Percentiles rank a stretch among this genome's conserved stretches.
These are phyloP conservation scores for Mus spretus DNA, from an alignment of 2,797 vertebrate genomes.

Conservation along the genomic window DNA sequence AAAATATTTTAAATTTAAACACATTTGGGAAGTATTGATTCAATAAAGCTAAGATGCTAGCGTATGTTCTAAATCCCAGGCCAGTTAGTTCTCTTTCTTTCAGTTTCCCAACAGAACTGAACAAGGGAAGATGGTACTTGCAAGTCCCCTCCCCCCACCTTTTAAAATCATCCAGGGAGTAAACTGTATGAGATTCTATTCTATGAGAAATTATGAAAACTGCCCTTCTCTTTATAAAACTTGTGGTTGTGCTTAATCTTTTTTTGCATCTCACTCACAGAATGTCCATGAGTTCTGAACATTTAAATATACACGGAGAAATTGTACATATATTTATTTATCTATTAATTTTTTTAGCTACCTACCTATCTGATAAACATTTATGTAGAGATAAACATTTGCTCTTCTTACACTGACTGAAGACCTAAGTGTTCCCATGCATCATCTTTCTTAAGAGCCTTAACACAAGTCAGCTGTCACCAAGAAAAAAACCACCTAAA, in stretches of 20 bases:
- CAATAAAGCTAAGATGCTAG: conserved; percentile 3
- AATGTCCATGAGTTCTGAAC: background rate
- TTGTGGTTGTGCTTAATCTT: background rate
- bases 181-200: background rate
- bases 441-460: background rate
- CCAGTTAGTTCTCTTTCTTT: background rate
- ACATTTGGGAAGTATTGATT: conserved; percentile 50
- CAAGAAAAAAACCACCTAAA: background rate
- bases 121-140: background rate
- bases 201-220: conserved; percentile 16
- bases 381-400: background rate
- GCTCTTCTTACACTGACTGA: background rate
- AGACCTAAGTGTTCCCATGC: background rate
- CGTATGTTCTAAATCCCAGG: background rate
- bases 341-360: background rate
- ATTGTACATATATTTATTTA: background rate
- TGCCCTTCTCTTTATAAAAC: background rate
- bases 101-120: background rate
- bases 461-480: conserved; percentile 6
- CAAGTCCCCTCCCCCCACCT: background rate
- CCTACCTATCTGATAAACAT: background rate
- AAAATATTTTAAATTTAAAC: conserved; percentile 49
- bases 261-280: background rate
- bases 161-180: background rate
- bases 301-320: background rate